Conservation (phyloP, 64 coral and sea anemone genomes). For the Dendrophyllia cribrosa region DNA sequence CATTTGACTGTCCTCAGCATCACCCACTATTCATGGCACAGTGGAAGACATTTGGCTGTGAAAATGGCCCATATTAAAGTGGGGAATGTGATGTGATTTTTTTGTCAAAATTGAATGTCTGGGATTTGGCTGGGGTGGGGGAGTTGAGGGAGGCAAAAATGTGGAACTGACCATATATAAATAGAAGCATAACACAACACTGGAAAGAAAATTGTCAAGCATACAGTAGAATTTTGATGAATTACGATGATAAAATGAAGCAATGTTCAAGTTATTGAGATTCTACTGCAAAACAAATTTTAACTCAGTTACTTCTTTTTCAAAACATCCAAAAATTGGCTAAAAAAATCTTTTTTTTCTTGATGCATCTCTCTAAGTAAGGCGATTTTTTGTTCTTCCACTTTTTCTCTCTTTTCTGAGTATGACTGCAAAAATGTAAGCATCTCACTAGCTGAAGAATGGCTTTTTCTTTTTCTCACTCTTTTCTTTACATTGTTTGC, state of each 20-base stretch:
- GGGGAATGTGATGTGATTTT: not conserved
- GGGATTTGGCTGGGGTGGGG: not conserved
- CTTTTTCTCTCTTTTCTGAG: conserved; percentile 48
- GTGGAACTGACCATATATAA: conserved; percentile 6
- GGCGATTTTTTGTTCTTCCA: conserved; percentile 42
- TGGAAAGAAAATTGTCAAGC: not conserved
- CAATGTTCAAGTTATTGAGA: not conserved
- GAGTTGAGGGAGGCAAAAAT: not conserved
- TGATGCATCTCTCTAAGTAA: conserved; percentile 43
- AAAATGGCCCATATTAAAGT: not conserved
- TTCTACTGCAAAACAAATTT: not conserved
- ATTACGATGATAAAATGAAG: not conserved
- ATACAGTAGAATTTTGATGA: not conserved
- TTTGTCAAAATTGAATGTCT: not conserved
- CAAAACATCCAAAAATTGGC: conserved; percentile 35
- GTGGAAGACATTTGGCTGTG: conserved; percentile 12
- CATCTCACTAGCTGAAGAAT: conserved; percentile 53
- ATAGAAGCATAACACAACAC: conserved; percentile 7
- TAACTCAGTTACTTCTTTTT: conserved; percentile 49
- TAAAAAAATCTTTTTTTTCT: conserved; percentile 36
- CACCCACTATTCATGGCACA: not conserved
- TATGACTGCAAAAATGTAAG: conserved; percentile 34
- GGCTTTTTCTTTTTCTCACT: conserved; percentile 47
- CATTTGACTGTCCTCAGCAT: conserved; percentile 12
- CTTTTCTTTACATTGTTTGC: conserved; percentile 6